phyloP scores from a whole-genome alignment of 2,888 invertebrate species.

The Eupithecia vulgata region DNA sequence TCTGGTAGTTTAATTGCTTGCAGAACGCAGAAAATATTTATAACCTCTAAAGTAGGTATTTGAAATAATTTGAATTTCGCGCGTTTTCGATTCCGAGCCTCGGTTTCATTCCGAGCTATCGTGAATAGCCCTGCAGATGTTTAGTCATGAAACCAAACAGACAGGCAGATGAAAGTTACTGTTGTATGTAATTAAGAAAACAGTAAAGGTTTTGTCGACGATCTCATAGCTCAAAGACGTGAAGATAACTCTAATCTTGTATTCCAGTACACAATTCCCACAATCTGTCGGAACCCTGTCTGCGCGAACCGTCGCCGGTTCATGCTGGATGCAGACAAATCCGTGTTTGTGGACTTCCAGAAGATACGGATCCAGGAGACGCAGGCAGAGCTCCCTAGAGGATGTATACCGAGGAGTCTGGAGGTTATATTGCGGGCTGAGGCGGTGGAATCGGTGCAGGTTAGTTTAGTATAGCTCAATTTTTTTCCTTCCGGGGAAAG shows the following conservation, averaged over 20 bases:
- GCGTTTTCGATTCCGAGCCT: too few species aligned
- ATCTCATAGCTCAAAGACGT: background rate
- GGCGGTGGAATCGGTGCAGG: conserved; percentile 97
- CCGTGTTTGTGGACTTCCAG: conserved; percentile 98
- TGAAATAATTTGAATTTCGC: too few species aligned
- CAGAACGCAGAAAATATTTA: too few species aligned
- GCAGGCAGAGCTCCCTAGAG: conserved; percentile 97
- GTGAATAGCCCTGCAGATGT: too few species aligned
- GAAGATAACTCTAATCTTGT: conserved; percentile 33
- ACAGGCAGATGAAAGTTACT: too few species aligned
- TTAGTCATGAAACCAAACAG: too few species aligned
- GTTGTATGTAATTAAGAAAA: background rate
- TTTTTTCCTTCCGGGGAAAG: too few species aligned
- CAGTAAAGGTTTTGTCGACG: background rate
- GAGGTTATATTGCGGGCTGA: conserved; percentile 98
- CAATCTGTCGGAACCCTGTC: conserved; percentile 97
- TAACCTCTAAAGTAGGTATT: too few species aligned
- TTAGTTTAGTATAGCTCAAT: conserved; percentile 60
- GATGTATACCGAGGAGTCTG: conserved; percentile 97
- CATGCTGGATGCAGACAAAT: conserved; percentile 95
- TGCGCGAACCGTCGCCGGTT: conserved; percentile 96
- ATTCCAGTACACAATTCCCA: conserved; percentile 93
- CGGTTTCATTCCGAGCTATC: too few species aligned
- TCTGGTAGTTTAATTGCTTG: too few species aligned
- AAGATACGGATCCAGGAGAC: conserved; percentile 99